Base-by-base conservation (phyloP, 2,797 vertebrate genomes). In the Enteromius thamalakanensis region DNA sequence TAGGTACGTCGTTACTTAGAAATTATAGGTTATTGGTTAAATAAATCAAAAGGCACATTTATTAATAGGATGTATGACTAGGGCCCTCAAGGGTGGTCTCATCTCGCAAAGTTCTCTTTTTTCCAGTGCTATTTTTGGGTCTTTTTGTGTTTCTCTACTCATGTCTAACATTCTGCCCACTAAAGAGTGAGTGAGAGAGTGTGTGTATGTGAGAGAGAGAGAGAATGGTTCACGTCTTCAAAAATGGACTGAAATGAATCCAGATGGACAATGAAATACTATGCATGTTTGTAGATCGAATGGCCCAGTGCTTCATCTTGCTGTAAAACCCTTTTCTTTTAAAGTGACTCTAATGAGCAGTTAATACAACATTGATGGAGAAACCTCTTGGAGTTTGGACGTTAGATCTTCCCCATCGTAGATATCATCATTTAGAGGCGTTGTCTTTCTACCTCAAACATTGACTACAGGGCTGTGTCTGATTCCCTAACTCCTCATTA, bases 1-100 rank as follows among this genome's bases (percentile, higher is more conserved):
- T 91, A 92, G 80, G 93, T 93, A 95, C 93, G 93, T 93, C 93
- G 90, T 94, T 94, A 95, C 92, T 94, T 91, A 84, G 82, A 95
- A 95, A 95, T 94, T 83, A 94, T 92, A 94, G 91, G 90, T 92
- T 94, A 93, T 95, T 95, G 93, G 94, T 94, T 92, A 94, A 92
- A 94, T 89, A 95, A 96, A 95, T 95, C 92, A 96, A 96, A 96
- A 95, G 95, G 95, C 95, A 96, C 95, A 95, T 95, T 95, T 95
- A 95, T 96, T 94, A 95, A 95, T 83, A 83, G 67, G 92, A 95
- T 95, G 93, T 94, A 93, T 92, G 91, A 92, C 92, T 93, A 92
- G 93, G 92, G 92, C 90, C 91, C 92, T 91, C 91, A 89, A 81
- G 82, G 90, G 91, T 91, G 91, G 90, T 91, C 87, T 84, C 89